phyloP scores from a whole-genome alignment of 2,113 vertebrate species.

The Ageneiosus marmoratus region DNA sequence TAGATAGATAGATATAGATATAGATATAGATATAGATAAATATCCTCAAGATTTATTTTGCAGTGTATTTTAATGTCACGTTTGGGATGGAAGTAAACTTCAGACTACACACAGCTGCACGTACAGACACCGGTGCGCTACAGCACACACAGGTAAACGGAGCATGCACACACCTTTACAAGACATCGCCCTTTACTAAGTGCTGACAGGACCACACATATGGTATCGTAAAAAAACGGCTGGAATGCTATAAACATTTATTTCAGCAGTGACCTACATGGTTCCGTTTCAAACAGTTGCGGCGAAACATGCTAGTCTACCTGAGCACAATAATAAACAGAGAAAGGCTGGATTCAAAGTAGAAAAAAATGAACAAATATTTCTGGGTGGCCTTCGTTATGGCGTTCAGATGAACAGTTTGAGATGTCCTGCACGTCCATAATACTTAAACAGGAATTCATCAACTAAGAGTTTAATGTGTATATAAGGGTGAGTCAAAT shows the following conservation, averaged over 20 bases:
- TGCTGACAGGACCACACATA: constrained; percentile 78
- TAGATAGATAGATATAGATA: too few species aligned
- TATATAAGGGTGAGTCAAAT: too few species aligned
- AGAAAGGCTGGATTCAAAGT: constrained; percentile 2
- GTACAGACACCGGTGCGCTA: constrained; percentile 16
- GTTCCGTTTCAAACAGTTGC: constrained; percentile 50
- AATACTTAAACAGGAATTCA: too few species aligned
- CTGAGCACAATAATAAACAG: constrained; percentile 51
- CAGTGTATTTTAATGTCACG: neutral
- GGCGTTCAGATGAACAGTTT: constrained; percentile 9
- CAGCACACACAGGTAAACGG: constrained; percentile 48
- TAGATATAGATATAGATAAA: too few species aligned
- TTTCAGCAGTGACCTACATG: constrained; percentile 65
- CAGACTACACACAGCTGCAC: constrained; percentile 21
- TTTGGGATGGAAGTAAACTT: neutral
- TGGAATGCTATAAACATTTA: constrained; percentile 80
- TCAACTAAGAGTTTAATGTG: too few species aligned
- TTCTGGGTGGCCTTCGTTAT: constrained; percentile 25
- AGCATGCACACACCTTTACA: constrained; percentile 67
- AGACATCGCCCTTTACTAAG: constrained; percentile 64
- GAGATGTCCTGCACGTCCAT: neutral
- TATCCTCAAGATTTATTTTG: neutral
- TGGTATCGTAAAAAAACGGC: constrained; percentile 69
- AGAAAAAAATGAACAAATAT: constrained; percentile 24
- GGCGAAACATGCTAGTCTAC: constrained; percentile 33